Evolutionary conservation across 2,113 vertebrate species (phyloP), one percentile per base, ranked within the genome.

Genomic region (Chauna torquata): DNA sequence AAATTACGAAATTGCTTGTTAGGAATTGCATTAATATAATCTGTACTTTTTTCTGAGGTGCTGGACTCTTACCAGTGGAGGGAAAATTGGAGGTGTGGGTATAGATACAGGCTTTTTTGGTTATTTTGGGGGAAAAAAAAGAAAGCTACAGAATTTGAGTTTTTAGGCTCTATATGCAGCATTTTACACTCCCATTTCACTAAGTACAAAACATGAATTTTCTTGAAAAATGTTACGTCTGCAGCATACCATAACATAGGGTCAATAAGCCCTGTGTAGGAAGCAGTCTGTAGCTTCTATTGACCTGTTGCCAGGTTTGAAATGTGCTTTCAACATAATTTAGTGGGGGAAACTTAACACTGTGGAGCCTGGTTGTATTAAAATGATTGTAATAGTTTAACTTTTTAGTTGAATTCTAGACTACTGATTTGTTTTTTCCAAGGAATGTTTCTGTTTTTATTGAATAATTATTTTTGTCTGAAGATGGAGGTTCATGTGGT

Each of bases 61-160:
- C 54, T 79, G 52, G 86, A 86, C 23, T 92, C 38, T 47, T 92
- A 23, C 23, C 13, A 25, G 5, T 59, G 58, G 18, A 68, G 30
- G 28, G 32, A 82, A 68, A 55, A 45, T 49, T 58, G 50, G 23
- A 8, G 68, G 9, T 32, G 3, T 83, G 14, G 1, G 12, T 72
- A 15, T 23, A 81, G 16, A 19, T 20, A 71, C 79, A 79, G 24
- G 3, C 20, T 70, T 57, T 50, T 23, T 52, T 84, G 16, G 49
- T 84, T 69, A 40, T 69, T 72, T 65, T 28, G 44, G 28, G 3
- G 8, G n/a, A n/a, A 12, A 34, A 44, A n/a, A 71, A 55, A 49
- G 6, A n/a, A 61, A 8, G 4, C 25, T 49, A 20, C 5, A 28
- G 5, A 50, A n/a, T 23, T 2, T 19, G 32, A 54, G 6, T 1